Percentiles rank a stretch among this genome's conserved stretches.
Evolutionary conservation across 1,140 invertebrate genomes (phyloP).

Genomic region (Drosophila setifemur): DNA sequence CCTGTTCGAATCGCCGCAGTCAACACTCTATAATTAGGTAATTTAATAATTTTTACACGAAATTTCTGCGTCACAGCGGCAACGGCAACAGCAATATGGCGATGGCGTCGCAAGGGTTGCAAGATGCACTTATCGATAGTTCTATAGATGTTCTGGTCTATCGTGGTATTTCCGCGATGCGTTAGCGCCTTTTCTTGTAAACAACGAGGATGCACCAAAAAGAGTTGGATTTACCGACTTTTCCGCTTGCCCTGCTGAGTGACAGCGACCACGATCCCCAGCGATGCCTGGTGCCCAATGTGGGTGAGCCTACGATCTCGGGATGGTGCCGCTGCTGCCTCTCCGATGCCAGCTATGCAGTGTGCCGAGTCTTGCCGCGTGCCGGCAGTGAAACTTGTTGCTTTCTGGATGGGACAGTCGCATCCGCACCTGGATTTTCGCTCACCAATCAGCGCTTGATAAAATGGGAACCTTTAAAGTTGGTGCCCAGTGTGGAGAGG

Average conservation of each 20-base stretch:
- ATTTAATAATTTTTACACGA: slow-evolving; percentile 36
- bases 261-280: slow-evolving; percentile 32
- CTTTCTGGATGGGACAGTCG: slow-evolving; percentile 58
- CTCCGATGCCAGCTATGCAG: slow-evolving; percentile 25
- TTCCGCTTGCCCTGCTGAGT: slow-evolving; percentile 46
- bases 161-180: not conserved
- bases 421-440: slow-evolving; percentile 5
- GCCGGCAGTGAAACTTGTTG: slow-evolving; percentile 47
- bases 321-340: slow-evolving; percentile 56
- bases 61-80: slow-evolving; percentile 62
- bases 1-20: slow-evolving; percentile 12
- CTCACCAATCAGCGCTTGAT: slow-evolving; percentile 15
- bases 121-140: slow-evolving; percentile 6
- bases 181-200: not conserved
- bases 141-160: not conserved
- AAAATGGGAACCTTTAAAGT: slow-evolving; percentile 2
- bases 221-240: slow-evolving; percentile 8
- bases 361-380: slow-evolving; percentile 48
- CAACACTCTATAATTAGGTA: slow-evolving; percentile 5
- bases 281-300: slow-evolving; percentile 37
- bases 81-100: slow-evolving; percentile 29
- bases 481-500: not conserved
- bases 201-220: slow-evolving; percentile 3
- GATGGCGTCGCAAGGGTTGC: slow-evolving; percentile 55
- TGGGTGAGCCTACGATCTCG: not conserved